Conservation (phyloP, 2,797 vertebrate genomes). For the Peromyscus aztecus region DNA sequence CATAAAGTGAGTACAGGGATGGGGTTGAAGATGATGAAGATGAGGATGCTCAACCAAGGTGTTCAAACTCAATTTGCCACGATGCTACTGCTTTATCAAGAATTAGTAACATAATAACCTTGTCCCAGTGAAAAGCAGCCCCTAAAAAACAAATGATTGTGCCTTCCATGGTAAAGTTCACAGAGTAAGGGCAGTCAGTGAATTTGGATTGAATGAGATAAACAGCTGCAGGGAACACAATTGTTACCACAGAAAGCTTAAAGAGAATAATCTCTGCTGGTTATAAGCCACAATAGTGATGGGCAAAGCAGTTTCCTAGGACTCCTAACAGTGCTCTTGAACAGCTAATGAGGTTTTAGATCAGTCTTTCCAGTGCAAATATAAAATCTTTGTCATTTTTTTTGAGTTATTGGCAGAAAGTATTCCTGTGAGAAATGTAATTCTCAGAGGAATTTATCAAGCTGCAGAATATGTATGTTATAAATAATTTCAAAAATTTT, state of each 20-base stretch:
- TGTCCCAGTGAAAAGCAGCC: not conserved
- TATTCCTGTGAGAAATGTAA: constrained; percentile 8
- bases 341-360: constrained; percentile 38
- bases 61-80: not conserved
- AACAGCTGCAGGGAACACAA: not conserved
- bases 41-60: not conserved
- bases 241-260: not conserved
- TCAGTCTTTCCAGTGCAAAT: constrained; percentile 18
- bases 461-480: constrained; percentile 44
- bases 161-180: not conserved
- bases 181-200: not conserved
- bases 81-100: not conserved
- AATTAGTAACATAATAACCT: not conserved
- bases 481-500: constrained; percentile 54
- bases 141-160: not conserved
- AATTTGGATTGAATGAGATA: not conserved
- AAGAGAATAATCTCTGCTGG: not conserved
- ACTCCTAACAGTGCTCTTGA: not conserved
- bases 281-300: not conserved
- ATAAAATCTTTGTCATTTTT: not conserved
- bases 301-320: not conserved
- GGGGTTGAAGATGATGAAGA: not conserved
- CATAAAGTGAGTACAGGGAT: not conserved
- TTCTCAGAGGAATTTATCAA: constrained; percentile 49
- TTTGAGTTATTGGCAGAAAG: constrained; percentile 23